These are phyloP conservation scores for Drosophila atroscutellata DNA, from an alignment of 2,888 invertebrate species.

Conservation along the genomic window DNA sequence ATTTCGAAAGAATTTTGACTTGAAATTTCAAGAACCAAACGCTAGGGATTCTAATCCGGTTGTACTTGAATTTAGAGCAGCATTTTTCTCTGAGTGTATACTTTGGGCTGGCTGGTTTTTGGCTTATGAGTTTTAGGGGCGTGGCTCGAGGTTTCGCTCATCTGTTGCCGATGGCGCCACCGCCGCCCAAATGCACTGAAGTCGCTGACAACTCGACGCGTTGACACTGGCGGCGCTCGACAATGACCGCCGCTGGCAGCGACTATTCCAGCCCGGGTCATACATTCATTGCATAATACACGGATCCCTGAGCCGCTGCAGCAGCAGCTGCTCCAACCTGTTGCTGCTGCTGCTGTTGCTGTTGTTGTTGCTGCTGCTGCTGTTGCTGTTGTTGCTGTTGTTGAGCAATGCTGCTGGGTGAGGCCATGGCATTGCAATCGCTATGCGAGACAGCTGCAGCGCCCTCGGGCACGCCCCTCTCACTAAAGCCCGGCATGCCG, in stretches of 20 bases:
- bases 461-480: conserved; percentile 91
- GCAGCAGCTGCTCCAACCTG: conserved; percentile 53
- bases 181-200: conserved; percentile 78
- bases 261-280: conserved; percentile 88
- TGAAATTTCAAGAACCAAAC: neutral
- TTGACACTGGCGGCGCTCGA: conserved; percentile 83
- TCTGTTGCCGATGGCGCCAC: conserved; percentile 45
- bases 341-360: conserved; percentile 55
- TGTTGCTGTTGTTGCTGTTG: conserved; percentile 53
- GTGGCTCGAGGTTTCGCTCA: conserved; percentile 47
- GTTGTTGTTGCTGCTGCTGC: conserved; percentile 48
- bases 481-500: conserved; percentile 84
- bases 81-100: conserved; percentile 5
- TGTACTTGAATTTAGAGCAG: neutral
- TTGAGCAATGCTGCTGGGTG: conserved; percentile 67
- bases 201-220: conserved; percentile 83
- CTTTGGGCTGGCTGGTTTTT: conserved; percentile 5
- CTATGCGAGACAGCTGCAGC: conserved; percentile 87
- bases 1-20: neutral
- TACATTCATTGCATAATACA: conserved; percentile 95
- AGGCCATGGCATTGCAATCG: conserved; percentile 82
- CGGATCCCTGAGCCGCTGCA: conserved; percentile 84
- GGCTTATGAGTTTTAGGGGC: conserved; percentile 8
- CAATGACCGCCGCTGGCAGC: conserved; percentile 82
- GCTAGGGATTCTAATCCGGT: neutral